Evolutionary conservation across 1,140 invertebrate genomes (phyloP), one percentile per base, ranked within the genome.

Genomic region (Brachionus asplanchnoidis): DNA sequence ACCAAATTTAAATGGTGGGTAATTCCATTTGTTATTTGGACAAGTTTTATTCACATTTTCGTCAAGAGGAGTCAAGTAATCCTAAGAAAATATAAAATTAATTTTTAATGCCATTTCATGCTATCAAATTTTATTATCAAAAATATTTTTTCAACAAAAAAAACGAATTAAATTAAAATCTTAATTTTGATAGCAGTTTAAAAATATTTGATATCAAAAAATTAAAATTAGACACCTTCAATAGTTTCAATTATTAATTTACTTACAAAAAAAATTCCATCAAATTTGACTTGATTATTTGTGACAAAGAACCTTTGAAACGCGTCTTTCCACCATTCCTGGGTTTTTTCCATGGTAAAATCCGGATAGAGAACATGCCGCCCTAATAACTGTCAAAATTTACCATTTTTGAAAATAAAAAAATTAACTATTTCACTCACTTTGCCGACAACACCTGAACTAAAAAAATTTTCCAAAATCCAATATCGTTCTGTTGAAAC

Each of bases 331-430:
- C 94, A 96, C 88, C 95, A 97, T 2, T 92, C 88, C 0, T 91
- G 90, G 0, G 93, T 91, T 65, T 93, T 93, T 0, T 94, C 94
- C 89, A 95, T 91, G 1, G 93, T 94, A 87, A 96, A 96, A 90
- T 97, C 95, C 0, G 94, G 94, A 92, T 68, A 93, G 96, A 9
- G 93, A 93, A 1, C 94, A 94, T 60, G 11, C 0, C 91, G 91
- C 11, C 79, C 79, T 23, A 68, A 12, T 17, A 82, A 28, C 79
- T 82, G 20, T 44, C n/a, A 36, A 26, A 40, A 65, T 68, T 40
- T n/a, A 65, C 5, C 28, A 65, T 17, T 65, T 32, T 82, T 36
- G 7, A 77, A 32, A 80, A 56, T 32, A 1, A 1, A 44, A 6
- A 80, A 56, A 56, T 20, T 4, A 53, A 23, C 26, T 56, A 26